A percentile compares a stretch with the other conserved stretches of the same genome.
phyloP scores from a whole-genome alignment of 2,113 vertebrate genomes.

The Pangasianodon gigas region DNA sequence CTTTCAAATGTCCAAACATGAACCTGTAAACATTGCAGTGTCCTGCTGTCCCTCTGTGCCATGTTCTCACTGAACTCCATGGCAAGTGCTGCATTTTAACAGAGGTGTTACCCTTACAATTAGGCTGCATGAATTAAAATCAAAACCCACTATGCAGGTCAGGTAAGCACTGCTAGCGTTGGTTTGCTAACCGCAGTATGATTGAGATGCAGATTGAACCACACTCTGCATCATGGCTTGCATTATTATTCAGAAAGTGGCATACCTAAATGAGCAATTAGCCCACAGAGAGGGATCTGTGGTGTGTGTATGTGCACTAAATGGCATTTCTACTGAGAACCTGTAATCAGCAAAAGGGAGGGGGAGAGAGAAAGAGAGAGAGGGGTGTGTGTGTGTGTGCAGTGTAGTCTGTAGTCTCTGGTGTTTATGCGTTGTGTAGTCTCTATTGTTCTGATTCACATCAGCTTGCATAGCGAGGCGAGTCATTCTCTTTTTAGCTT shows the following conservation, averaged over 20 bases:
- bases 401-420: neutral
- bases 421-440: neutral
- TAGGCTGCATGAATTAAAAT: neutral
- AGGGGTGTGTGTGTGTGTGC: neutral
- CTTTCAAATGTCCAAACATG: neutral
- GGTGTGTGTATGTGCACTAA: neutral
- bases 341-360: conserved; percentile 7
- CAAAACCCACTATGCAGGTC: neutral
- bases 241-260: conserved; percentile 35
- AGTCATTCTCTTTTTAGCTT: neutral
- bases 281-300: conserved; percentile 12
- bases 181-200: neutral
- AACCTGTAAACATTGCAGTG: too few species aligned
- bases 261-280: conserved; percentile 37
- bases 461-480: neutral
- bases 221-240: conserved; percentile 16
- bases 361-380: neutral
- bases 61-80: neutral
- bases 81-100: neutral
- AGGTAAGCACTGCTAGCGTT: neutral
- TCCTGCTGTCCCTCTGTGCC: neutral
- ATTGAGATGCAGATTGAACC: conserved; percentile 37
- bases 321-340: conserved; percentile 24
- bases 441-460: conserved; percentile 12
- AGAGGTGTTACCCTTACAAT: neutral